Base-by-base conservation (phyloP, 2,797 vertebrate species). In the Falco novaeseelandiae region DNA sequence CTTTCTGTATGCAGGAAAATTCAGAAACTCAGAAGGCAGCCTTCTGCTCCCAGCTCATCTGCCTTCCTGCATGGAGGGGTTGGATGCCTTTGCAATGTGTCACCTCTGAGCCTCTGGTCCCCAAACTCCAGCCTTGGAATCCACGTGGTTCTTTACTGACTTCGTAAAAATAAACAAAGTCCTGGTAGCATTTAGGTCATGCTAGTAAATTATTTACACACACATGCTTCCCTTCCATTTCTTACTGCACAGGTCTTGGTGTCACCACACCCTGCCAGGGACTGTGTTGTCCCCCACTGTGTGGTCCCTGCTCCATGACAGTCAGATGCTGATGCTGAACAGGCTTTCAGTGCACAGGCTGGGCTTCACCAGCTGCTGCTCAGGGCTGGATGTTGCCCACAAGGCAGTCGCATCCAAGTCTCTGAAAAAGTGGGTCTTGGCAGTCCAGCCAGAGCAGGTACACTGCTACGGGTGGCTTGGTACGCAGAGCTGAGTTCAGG, bases 181-280 rank as follows among this genome's bases (percentile, higher is more conserved):
- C 49, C 54, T 67, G 74, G 63, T 40, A 83, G 74, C 72, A 32
- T 91, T 95, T 89, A 90, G 69, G 70, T 86, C 72, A 89, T 44
- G 18, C 69, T 71, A 91, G 93, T 93, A 72, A 96, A 94, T 94
- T 49, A 96, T 93, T 96, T 91, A 94, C 90, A 65, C 17, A 27
- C 30, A 59, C 30, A 59, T 26, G 7, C 49, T 6, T 42, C 19
- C n/a, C 22, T 89, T 66, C 90, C 0, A 0, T 48, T 93, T 66
- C 59, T 59, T 36, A 67, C 0, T 80, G 72, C 40, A 29, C 0
- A 9, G 65, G 21, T 72, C 62, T 90, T 21, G 32, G 40, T 84
- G 86, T 65, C 48, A 87, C 52, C 59, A 57, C 32, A 30, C 49
- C 66, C 36, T 65, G 17, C n/a, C 62, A 70, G 69, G 78, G 51